Base-by-base conservation (phyloP, 2,888 invertebrate species). In the Mamestra brassicae region DNA sequence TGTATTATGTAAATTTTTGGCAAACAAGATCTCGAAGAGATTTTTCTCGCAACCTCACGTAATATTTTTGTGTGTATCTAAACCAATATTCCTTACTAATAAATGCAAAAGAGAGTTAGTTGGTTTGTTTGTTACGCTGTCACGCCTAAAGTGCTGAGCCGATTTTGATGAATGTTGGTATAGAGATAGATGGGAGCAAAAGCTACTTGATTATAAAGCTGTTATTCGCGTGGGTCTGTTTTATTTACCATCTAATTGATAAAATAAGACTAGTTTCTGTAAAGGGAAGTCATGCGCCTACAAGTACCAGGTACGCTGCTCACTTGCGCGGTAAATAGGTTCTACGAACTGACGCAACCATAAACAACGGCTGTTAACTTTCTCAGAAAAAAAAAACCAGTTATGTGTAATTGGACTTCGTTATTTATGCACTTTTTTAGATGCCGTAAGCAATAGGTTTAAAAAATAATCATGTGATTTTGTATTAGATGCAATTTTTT, bases 331-430 rank as follows among this genome's bases (percentile, higher is more conserved):
- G 26, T 58, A 45, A 70, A 36, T 45, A 50, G 13, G 13, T 76
- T 78, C 76, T 52, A 58, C 6, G 61, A 75, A 68, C 60, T 7
- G 10, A 2, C 26, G 34, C 60, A 54, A 42, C 75, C 77, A 50
- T 67, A 67, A 66, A 47, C 47, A 54, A 13, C 38, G 3, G 11
- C 47, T 0, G 47, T 8, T 42, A 67, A 42, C 54, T 61, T 77
- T 77, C 68, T 77, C 11, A 77, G 65, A 64, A 76, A 47, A 47
- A 13, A 26, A 52, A 76, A 70, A 65, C 57, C 26, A 45, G 50
- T 58, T 45, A 26, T 5, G 38, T 4, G 47, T 47, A 73, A 34
- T 36, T 52, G 52, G 4, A n/a, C 42, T 13, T 13, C 7, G 17
- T 36, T 50, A 52, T 50, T 13, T 36, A 52, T 17, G 4, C 62